Percentiles rank a stretch among this genome's conserved stretches.
Conservation (phyloP, 2,797 vertebrate genomes). For the Macropus fuliginosus region DNA sequence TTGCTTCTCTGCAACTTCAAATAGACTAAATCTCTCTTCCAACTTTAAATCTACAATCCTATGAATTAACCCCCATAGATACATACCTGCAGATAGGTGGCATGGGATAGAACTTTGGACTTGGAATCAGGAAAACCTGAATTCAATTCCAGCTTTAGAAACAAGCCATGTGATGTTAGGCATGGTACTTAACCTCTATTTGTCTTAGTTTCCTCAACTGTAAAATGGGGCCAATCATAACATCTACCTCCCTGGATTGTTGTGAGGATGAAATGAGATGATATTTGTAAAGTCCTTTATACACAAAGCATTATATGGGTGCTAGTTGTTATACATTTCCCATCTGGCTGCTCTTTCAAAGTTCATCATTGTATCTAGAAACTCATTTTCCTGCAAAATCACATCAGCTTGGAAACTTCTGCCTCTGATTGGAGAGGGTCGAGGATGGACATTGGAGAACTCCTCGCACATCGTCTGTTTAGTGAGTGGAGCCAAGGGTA, state of each 20-base stretch:
- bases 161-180: not conserved
- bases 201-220: not conserved
- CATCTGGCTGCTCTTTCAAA: not conserved
- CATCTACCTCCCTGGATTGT: not conserved
- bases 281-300: not conserved
- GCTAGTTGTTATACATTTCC: not conserved
- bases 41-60: not conserved
- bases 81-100: not conserved
- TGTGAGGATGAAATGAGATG: not conserved
- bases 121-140: not conserved
- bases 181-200: not conserved
- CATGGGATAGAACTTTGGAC: not conserved
- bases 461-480: not conserved
- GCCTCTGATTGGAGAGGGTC: not conserved
- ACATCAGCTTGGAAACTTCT: not conserved
- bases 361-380: not conserved
- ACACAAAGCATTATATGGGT: not conserved
- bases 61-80: not conserved
- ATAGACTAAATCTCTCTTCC: not conserved
- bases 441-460: not conserved
- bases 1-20: not conserved
- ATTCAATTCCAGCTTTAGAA: not conserved
- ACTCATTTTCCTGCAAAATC: not conserved
- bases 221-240: not conserved
- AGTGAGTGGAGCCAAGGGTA: not conserved